phyloP scores from a whole-genome alignment of 2,797 vertebrate species.

The Catharus ustulatus region DNA sequence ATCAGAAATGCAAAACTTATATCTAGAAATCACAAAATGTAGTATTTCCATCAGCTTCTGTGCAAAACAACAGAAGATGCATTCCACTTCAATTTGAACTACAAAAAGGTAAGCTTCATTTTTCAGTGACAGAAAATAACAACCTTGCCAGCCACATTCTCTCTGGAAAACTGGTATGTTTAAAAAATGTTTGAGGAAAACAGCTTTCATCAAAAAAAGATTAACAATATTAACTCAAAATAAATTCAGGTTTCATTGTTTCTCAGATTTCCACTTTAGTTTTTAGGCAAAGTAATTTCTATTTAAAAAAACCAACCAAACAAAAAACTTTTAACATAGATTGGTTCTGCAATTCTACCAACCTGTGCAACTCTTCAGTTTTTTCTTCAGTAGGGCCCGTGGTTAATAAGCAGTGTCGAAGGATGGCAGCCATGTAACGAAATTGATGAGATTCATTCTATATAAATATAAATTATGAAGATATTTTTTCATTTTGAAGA shows the following conservation, averaged over 20 bases:
- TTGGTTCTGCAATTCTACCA: slow-evolving; percentile 56
- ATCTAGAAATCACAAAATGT: background rate
- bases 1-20: background rate
- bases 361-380: slow-evolving; percentile 98
- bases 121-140: background rate
- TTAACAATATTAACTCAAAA: background rate
- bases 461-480: slow-evolving; percentile 72
- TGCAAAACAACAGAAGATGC: background rate
- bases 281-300: background rate
- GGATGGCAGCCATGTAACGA: slow-evolving; percentile 88
- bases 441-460: slow-evolving; percentile 92
- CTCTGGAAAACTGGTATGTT: background rate
- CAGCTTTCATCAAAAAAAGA: background rate
- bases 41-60: background rate
- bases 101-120: background rate
- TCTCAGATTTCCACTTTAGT: background rate
- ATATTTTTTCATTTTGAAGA: slow-evolving; percentile 70
- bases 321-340: background rate
- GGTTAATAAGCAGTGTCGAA: slow-evolving; percentile 92
- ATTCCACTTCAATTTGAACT: background rate
- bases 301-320: background rate
- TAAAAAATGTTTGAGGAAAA: background rate
- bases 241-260: background rate
- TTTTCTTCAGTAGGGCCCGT: slow-evolving; percentile 91
- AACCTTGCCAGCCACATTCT: background rate